Evolutionary conservation across 1,140 invertebrate genomes (phyloP).

Genomic region (Drosophila yakuba): DNA sequence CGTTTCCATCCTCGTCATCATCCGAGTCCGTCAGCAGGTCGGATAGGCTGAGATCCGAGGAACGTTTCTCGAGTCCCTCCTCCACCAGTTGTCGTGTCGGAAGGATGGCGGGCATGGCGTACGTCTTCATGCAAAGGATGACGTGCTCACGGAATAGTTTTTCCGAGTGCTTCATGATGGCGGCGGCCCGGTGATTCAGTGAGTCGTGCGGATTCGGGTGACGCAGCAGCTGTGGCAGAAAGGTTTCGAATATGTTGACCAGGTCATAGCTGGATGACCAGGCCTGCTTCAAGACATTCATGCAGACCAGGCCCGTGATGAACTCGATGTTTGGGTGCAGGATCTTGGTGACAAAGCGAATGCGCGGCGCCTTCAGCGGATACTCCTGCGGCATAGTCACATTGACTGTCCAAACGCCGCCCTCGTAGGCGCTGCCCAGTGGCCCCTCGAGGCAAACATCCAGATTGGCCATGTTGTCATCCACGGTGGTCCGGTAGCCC

Average conservation of each 20-base stretch:
- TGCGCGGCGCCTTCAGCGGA: constrained; percentile 99
- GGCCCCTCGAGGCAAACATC: constrained; percentile 99
- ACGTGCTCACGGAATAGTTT: constrained; percentile 99
- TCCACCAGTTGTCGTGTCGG: constrained; percentile 1
- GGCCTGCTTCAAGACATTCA: constrained; percentile 99
- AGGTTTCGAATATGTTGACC: constrained; percentile 99
- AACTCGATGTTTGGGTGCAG: constrained; percentile 99
- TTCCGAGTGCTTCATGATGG: constrained; percentile 99
- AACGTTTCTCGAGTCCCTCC: constrained; percentile 58
- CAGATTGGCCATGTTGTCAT: constrained; percentile 99
- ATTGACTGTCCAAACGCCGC: constrained; percentile 99
- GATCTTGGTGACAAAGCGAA: constrained; percentile 99
- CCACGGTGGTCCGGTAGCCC: constrained; percentile 99
- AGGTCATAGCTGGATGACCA: constrained; percentile 97
- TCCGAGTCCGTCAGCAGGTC: constrained; percentile 62
- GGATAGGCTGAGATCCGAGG: constrained; percentile 64
- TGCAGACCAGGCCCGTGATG: constrained; percentile 99
- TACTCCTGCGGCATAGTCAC: constrained; percentile 99
- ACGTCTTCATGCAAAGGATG: constrained; percentile 97
- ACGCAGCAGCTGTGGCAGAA: constrained; percentile 98
- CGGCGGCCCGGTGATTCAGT: constrained; percentile 98
- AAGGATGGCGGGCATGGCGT: constrained; percentile 88
- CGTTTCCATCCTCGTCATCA: constrained; percentile 8
- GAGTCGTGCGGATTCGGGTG: constrained; percentile 99
- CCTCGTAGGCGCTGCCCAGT: constrained; percentile 98